Evolutionary conservation across 1,140 invertebrate species (phyloP).

Genomic region (Drosophila pectinifera): DNA sequence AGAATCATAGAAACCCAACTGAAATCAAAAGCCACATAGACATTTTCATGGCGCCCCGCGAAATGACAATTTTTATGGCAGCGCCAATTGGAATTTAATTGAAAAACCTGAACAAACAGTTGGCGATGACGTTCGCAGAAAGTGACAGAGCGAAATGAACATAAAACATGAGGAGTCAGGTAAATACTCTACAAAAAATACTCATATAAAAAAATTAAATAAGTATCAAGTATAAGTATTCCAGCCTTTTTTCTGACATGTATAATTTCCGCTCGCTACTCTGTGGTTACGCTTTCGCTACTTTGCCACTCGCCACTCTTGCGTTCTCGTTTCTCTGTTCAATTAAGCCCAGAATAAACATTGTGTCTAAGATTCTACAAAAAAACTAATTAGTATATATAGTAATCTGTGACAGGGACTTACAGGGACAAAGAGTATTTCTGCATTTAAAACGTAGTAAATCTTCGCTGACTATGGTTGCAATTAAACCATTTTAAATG

Average conservation of each 20-base stretch:
- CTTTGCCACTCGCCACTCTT: no score
- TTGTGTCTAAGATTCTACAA: no score
- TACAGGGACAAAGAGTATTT: not conserved
- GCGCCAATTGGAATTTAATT: constrained; percentile 74
- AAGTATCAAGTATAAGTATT: no score
- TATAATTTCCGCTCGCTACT: no score
- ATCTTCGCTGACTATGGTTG: not conserved
- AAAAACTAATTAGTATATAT: no score
- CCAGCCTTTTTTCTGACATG: no score
- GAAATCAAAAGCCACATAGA: constrained; percentile 3
- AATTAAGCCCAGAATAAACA: no score
- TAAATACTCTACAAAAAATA: no score
- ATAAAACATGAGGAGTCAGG: not conserved
- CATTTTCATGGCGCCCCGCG: constrained; percentile 6
- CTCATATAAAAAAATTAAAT: no score
- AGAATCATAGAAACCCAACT: not conserved
- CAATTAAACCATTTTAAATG: constrained; percentile 38
- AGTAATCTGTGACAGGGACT: no score
- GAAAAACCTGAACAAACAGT: constrained; percentile 36
- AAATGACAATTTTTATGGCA: constrained; percentile 62
- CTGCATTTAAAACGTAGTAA: not conserved
- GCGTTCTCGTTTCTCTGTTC: no score
- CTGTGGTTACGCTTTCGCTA: no score
- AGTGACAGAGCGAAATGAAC: constrained; percentile 8
- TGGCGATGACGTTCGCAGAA: constrained; percentile 3